Evolutionary conservation across 1,140 invertebrate genomes (phyloP).

Genomic region (Aphelenchoides fujianensis): DNA sequence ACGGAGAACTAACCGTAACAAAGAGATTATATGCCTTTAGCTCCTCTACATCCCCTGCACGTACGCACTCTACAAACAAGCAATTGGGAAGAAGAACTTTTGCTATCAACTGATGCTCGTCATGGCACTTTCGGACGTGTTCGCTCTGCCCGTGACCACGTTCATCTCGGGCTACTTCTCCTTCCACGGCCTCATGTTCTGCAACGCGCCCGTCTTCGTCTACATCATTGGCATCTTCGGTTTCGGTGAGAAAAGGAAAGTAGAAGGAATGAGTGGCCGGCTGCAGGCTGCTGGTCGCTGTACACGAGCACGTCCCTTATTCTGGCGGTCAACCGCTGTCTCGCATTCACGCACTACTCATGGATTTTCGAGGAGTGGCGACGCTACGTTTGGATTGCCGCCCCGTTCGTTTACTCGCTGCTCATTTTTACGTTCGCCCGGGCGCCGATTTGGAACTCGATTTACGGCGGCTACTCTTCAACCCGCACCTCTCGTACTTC

Average conservation of each 20-base stretch:
- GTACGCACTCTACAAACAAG: conserved; percentile 5
- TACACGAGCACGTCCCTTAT: not conserved
- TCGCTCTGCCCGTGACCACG: not conserved
- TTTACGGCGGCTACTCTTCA: not conserved
- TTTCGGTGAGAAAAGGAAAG: not conserved
- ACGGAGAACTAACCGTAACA: too few relatives aligned
- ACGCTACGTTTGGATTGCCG: not conserved
- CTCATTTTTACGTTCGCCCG: not conserved
- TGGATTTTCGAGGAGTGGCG: not conserved
- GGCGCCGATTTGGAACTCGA: not conserved
- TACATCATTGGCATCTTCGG: conserved; percentile 12
- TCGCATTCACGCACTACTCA: not conserved
- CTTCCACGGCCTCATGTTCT: not conserved
- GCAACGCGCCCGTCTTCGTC: not conserved
- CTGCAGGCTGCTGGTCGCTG: not conserved
- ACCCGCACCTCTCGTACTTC: conserved; percentile 5
- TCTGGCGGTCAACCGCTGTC: conserved; percentile 4
- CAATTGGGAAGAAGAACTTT: not conserved
- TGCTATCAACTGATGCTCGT: conserved; percentile 12
- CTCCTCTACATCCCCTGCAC: conserved; percentile 2
- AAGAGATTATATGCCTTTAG: not conserved
- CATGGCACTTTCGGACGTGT: conserved; percentile 5
- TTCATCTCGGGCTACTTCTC: not conserved
- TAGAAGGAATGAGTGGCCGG: not conserved
- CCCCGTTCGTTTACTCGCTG: not conserved